phyloP scores from a whole-genome alignment of 2,888 invertebrate genomes.

The Rhagophthalmus giganteus region DNA sequence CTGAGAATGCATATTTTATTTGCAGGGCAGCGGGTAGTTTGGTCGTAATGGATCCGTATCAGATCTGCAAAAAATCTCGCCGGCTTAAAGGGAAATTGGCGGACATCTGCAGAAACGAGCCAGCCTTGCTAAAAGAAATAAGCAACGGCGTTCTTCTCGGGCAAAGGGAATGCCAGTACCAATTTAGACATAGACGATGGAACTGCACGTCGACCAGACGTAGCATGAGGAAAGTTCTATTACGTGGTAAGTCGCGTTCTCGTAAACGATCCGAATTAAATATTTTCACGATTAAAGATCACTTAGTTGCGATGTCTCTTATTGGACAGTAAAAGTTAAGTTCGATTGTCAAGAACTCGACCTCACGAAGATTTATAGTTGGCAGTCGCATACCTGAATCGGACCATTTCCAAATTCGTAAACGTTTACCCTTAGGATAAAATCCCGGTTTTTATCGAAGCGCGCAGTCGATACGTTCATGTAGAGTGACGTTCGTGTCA shows the following conservation, averaged over 20 bases:
- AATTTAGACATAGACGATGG: slow-evolving; percentile 84
- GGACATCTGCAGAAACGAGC: slow-evolving; percentile 84
- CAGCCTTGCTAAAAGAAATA: slow-evolving; percentile 78
- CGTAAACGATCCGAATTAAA: slow-evolving; percentile 71
- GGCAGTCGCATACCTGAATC: slow-evolving; percentile 42
- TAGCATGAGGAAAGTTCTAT: slow-evolving; percentile 81
- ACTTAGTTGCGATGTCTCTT: slow-evolving; percentile 13
- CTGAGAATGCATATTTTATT: slow-evolving; percentile 11
- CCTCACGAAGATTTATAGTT: slow-evolving; percentile 39
- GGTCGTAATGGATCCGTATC: slow-evolving; percentile 84
- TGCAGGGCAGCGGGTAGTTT: slow-evolving; percentile 78
- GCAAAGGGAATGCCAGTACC: slow-evolving; percentile 84
- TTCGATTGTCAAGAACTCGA: slow-evolving; percentile 36
- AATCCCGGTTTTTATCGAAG: slow-evolving; percentile 29
- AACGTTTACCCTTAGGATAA: slow-evolving; percentile 32
- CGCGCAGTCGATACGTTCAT: slow-evolving; percentile 18
- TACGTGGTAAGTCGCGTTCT: no score
- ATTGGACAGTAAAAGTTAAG: slow-evolving; percentile 17
- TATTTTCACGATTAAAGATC: slow-evolving; percentile 11
- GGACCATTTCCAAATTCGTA: slow-evolving; percentile 41
- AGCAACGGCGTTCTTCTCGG: slow-evolving; percentile 80
- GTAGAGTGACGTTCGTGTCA: slow-evolving; percentile 21
- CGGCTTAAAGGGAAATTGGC: slow-evolving; percentile 76
- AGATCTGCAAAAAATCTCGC: slow-evolving; percentile 85
- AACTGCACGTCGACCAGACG: slow-evolving; percentile 83